Evolutionary conservation across 2,888 invertebrate species (phyloP), one percentile per base, ranked within the genome.

Genomic region (Hydraecia micacea): DNA sequence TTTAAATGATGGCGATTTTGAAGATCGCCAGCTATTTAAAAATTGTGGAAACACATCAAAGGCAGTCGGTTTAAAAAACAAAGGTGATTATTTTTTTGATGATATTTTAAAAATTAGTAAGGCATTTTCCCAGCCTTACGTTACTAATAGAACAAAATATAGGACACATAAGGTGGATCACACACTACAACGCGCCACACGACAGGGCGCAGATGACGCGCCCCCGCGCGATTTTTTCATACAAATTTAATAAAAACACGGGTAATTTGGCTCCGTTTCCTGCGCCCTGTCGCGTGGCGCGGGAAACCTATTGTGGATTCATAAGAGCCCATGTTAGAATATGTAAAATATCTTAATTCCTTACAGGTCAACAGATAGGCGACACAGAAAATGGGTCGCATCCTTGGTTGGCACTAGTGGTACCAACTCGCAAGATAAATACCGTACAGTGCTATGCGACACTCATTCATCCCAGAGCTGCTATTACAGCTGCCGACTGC

Each of bases 371-470:
- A 77, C 91, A 92, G 70, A 87, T 89, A 8, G 93, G 93, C 11
- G 91, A 92, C 9, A 89, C 93, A 9, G 86, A 88, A 71, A 91
- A 86, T 28, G 94, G 93, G 0, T 91, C 94, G 9, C 94, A 95
- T 79, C 96, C 96, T 4, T 97, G 96, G 96, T 83, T 96, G 28
- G 92, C 91, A 0, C 79, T 97, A 2, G 93, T 95, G 6, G 94
- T 95, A 11, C 91, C 92, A 3, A 93, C 94, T 0, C 93, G 89
- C 71, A 91, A 90, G 60, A 93, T 90, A n/a, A 93, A 93, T 65
- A 92, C 90, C 63, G 91, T 96, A 25, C 87, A 96, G 2, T 97
- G 96, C 76, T 96, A 96, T 78, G 95, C 94, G 0, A 95, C 96
- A 0, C 90, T 97, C 3, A 89, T 97, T 2, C 96, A 96, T 83